phyloP scores from a whole-genome alignment of 2,888 invertebrate genomes.

The Cheilosia vernalis region DNA sequence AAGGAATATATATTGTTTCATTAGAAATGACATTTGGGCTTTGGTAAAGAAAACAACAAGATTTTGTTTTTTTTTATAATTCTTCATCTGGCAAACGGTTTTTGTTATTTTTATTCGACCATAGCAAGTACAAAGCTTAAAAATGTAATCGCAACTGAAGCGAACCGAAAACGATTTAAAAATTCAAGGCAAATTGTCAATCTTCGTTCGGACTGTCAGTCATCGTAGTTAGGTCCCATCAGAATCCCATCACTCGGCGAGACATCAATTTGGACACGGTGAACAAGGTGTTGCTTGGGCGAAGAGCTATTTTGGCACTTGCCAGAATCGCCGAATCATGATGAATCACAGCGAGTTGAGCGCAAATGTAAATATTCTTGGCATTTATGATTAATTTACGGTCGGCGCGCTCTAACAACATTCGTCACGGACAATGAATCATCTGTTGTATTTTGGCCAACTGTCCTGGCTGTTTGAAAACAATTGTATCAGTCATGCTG shows the following conservation, averaged over 20 bases:
- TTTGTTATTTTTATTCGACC: slow-evolving; percentile 6
- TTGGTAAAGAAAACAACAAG: slow-evolving; percentile 35
- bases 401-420: slow-evolving; percentile 45
- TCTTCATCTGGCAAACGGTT: slow-evolving; percentile 6
- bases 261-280: slow-evolving; percentile 15
- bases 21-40: slow-evolving; percentile 31
- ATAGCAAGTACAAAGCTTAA: slow-evolving; percentile 18
- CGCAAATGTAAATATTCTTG: slow-evolving; percentile 62
- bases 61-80: slow-evolving; percentile 11
- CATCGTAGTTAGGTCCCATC: slow-evolving; percentile 34
- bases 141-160: slow-evolving; percentile 2
- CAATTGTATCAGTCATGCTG: slow-evolving; percentile 27
- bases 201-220: slow-evolving; percentile 48
- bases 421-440: slow-evolving; percentile 72
- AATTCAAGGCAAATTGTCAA: slow-evolving; percentile 39
- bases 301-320: slow-evolving; percentile 23
- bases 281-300: slow-evolving; percentile 1
- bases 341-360: slow-evolving; percentile 57
- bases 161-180: slow-evolving; percentile 12
- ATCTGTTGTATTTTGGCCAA: slow-evolving; percentile 49
- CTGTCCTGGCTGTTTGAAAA: slow-evolving; percentile 32
- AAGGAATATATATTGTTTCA: slow-evolving; percentile 53
- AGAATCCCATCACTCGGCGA: slow-evolving; percentile 35
- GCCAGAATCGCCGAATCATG: slow-evolving; percentile 17
- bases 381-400: slow-evolving; percentile 67